phyloP scores from a whole-genome alignment of 2,888 invertebrate genomes.

The Lacanobia oleracea region DNA sequence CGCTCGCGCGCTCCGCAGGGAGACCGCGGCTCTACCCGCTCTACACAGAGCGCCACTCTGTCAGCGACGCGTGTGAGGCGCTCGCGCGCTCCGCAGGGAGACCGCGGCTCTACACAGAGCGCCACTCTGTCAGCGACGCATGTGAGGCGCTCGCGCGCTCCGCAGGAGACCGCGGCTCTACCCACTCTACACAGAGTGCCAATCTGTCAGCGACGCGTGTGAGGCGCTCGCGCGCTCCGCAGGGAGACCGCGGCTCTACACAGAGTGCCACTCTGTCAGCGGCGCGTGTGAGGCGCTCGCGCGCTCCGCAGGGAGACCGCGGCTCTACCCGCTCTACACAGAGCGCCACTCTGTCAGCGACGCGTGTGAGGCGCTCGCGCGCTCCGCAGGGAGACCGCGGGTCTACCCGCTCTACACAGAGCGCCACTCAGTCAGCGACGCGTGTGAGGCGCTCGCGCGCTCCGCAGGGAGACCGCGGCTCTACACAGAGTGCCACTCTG shows the following conservation, averaged over 20 bases:
- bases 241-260: slow-evolving; percentile 8
- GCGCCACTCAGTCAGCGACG: too few relatives aligned
- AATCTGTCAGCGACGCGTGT: not conserved
- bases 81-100: slow-evolving; percentile 18
- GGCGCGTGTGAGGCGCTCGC: not conserved
- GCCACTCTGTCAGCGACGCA: not conserved
- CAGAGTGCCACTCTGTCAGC: too few relatives aligned
- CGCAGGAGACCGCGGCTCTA: slow-evolving; percentile 13
- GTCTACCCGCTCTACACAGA: too few relatives aligned
- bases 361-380: too few relatives aligned
- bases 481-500: too few relatives aligned
- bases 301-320: slow-evolving; percentile 17
- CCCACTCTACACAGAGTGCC: too few relatives aligned
- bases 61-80: not conserved
- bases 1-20: slow-evolving; percentile 9
- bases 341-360: not conserved
- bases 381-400: slow-evolving; percentile 18
- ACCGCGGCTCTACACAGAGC: not conserved
- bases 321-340: too few relatives aligned
- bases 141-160: not conserved
- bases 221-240: not conserved
- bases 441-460: too few relatives aligned
- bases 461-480: too few relatives aligned
- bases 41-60: too few relatives aligned
- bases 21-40: not conserved